Evolutionary conservation across 1,140 invertebrate species (phyloP).

Genomic region (Drosophila neocordata): DNA sequence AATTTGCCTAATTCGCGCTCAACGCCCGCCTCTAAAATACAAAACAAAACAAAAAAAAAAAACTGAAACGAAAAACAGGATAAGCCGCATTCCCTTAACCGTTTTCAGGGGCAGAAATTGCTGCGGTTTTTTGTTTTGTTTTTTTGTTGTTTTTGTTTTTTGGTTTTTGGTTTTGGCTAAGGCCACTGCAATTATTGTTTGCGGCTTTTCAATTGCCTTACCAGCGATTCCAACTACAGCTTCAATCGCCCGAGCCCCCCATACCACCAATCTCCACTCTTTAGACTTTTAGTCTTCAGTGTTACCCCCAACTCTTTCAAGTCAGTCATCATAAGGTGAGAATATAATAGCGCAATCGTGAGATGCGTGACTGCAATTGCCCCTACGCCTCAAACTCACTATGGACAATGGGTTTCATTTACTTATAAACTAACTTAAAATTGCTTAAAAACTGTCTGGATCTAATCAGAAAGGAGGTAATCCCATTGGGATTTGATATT

Average conservation of each 20-base stretch:
- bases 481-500: no score
- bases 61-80: slow-evolving; percentile 47
- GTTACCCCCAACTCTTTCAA: slow-evolving; percentile 1
- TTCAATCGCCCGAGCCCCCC: background rate
- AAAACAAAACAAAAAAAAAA: background rate
- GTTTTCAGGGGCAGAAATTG: slow-evolving; percentile 60
- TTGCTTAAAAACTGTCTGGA: no score
- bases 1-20: slow-evolving; percentile 76
- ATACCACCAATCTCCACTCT: slow-evolving; percentile 14
- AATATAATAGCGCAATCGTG: slow-evolving; percentile 80
- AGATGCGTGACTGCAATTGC: slow-evolving; percentile 80
- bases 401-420: slow-evolving; percentile 35
- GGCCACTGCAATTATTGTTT: slow-evolving; percentile 79
- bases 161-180: slow-evolving; percentile 40
- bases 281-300: slow-evolving; percentile 32
- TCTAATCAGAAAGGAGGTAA: no score
- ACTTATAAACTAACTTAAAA: background rate
- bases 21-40: background rate
- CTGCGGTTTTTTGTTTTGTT: slow-evolving; percentile 48
- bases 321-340: slow-evolving; percentile 81
- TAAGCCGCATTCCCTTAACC: slow-evolving; percentile 62
- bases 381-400: slow-evolving; percentile 61
- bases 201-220: slow-evolving; percentile 75
- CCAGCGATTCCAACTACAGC: slow-evolving; percentile 17
- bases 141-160: slow-evolving; percentile 15